Evolutionary conservation across 1,140 invertebrate species (phyloP).

Genomic region (Alviniconcha marisindica): DNA sequence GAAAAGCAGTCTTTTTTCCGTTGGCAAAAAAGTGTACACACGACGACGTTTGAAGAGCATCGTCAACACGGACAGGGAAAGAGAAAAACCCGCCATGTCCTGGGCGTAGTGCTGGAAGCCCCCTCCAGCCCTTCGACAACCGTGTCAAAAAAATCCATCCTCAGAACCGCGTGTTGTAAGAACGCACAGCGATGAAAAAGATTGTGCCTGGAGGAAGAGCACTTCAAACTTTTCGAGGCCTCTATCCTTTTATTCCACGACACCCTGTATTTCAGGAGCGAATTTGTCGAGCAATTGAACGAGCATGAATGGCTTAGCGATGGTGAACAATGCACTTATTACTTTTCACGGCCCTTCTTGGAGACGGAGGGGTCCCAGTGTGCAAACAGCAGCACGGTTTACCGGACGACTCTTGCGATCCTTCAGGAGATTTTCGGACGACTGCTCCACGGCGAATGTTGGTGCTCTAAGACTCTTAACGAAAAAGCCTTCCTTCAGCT

Average conservation of each 20-base stretch:
- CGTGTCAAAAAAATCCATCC: conserved; percentile 13
- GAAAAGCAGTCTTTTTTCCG: no score
- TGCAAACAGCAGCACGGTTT: background rate
- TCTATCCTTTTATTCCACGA: background rate
- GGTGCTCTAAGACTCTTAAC: no score
- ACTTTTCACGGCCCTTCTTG: background rate
- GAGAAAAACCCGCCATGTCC: no score
- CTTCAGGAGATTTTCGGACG: no score
- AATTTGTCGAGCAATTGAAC: conserved; percentile 20
- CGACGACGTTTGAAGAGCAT: background rate
- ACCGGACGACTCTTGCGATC: no score
- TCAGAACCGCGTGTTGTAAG: background rate
- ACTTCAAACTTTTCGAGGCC: background rate
- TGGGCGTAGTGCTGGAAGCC: background rate
- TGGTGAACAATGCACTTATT: background rate
- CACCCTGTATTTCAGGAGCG: background rate
- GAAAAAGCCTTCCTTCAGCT: no score
- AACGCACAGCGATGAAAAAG: background rate
- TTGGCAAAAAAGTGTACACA: background rate
- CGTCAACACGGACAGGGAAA: background rate
- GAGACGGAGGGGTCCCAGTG: background rate
- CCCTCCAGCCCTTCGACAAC: background rate
- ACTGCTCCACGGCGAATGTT: no score
- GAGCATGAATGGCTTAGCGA: background rate
- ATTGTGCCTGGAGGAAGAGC: background rate